A percentile compares a stretch with the other conserved stretches of the same genome.
phyloP scores from a whole-genome alignment of 1,140 invertebrate species.

The Hestina assimilis region DNA sequence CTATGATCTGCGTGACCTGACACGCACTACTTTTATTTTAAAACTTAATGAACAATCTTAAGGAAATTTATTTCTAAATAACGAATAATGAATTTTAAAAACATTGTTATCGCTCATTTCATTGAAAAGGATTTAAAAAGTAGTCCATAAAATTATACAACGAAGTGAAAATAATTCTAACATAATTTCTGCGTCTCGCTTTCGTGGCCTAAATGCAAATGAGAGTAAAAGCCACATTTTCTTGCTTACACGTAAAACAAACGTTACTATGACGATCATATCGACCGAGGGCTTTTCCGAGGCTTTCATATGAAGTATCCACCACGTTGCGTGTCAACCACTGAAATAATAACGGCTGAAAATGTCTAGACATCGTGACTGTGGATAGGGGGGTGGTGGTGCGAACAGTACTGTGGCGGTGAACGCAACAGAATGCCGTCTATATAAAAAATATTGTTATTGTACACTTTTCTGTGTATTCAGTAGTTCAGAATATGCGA shows the following conservation, averaged over 20 bases:
- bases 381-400: slow-evolving; percentile 15
- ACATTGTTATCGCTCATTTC: no score
- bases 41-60: no score
- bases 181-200: slow-evolving; percentile 13
- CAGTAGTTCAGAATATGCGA: slow-evolving; percentile 38
- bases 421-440: slow-evolving; percentile 20
- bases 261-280: slow-evolving; percentile 71
- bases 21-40: no score
- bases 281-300: slow-evolving; percentile 74
- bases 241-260: slow-evolving; percentile 64
- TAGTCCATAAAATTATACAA: slow-evolving; percentile 8
- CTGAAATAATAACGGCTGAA: slow-evolving; percentile 65
- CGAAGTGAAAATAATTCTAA: slow-evolving; percentile 1
- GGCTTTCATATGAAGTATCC: slow-evolving; percentile 66
- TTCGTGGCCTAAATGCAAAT: slow-evolving; percentile 73
- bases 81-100: no score
- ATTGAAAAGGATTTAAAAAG: no score
- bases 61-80: no score
- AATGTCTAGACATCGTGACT: slow-evolving; percentile 43
- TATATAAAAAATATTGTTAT: slow-evolving; percentile 39
- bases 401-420: slow-evolving; percentile 17
- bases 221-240: slow-evolving; percentile 60
- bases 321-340: slow-evolving; percentile 67
- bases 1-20: no score
- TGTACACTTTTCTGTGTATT: slow-evolving; percentile 36